phyloP scores from a whole-genome alignment of 2,888 invertebrate genomes.

The Lamproptera curius region DNA sequence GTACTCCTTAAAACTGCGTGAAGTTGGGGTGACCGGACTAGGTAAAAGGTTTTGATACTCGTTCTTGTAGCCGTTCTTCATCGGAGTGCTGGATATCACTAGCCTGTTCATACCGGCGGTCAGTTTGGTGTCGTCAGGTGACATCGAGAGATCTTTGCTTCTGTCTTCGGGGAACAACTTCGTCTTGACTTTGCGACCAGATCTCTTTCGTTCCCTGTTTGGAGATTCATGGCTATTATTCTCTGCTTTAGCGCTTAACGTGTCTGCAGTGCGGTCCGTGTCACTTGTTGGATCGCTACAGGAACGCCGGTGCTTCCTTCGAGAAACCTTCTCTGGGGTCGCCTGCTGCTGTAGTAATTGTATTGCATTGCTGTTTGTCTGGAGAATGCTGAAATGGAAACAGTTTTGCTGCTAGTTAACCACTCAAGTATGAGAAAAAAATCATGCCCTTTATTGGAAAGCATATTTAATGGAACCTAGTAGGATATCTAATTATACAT shows the following conservation, averaged over 20 bases:
- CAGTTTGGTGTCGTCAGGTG: conserved; percentile 58
- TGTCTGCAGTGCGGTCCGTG: conserved; percentile 46
- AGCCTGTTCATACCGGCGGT: conserved; percentile 49
- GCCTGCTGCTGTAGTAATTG: conserved; percentile 53
- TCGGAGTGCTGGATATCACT: conserved; percentile 55
- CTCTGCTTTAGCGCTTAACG: conserved; percentile 44
- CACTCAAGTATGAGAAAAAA: no score
- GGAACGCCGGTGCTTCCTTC: conserved; percentile 55
- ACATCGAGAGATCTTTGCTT: conserved; percentile 45
- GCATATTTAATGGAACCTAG: no score
- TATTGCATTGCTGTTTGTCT: conserved; percentile 55
- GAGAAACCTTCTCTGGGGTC: conserved; percentile 58
- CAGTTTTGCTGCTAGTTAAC: no score
- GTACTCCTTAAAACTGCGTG: conserved; percentile 42
- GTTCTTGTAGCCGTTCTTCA: conserved; percentile 52
- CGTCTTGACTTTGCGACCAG: conserved; percentile 58
- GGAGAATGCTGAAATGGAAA: conserved; percentile 52
- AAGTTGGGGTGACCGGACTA: conserved; percentile 56
- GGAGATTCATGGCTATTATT: conserved; percentile 58
- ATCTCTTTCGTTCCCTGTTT: conserved; percentile 49
- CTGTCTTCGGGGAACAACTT: conserved; percentile 61
- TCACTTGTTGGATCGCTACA: conserved; percentile 64
- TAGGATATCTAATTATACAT: no score
- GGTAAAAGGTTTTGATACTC: conserved; percentile 44
- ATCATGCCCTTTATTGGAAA: neutral